Evolutionary conservation across 2,888 invertebrate species (phyloP), one percentile per base, ranked within the genome.

Genomic region (Plemyria rubiginata): DNA sequence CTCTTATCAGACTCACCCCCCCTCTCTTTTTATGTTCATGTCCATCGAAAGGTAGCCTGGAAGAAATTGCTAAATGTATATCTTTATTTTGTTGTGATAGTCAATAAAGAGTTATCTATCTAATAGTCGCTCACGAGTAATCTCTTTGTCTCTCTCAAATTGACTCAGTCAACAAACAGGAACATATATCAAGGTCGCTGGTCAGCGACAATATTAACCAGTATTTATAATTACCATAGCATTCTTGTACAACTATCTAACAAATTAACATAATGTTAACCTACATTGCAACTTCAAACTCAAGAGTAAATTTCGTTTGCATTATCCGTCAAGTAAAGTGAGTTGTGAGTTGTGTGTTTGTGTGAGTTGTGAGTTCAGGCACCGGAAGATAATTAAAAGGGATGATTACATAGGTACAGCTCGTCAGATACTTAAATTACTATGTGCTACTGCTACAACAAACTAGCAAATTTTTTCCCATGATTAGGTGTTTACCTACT

Each of bases 211-310:
- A 70, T 70, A 70, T 72, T 68, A 61, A 70, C 68, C 68, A 70
- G 29, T 68, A 71, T 72, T 72, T 67, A 72, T 70, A 67, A 68
- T 70, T 71, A 70, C 63, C 66, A 68, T 69, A 65, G 68, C 70
- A 75, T 79, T 74, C 77, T 74, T 73, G 74, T 76, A 75, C 76
- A 77, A 79, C 78, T 76, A 79, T 76, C 78, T 73, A 72, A 70
- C 51, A 58, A 76, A 79, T 79, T 77, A 73, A 49, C 73, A 79
- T 77, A 70, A 73, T 67, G 70, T 72, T 78, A 75, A 76, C 79
- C 77, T 58, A 79, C 70, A 73, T 79, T 58, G 49, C 57, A 53
- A 53, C 55, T 55, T 62, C 62, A 62, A 66, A 65, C 68, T 70
- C 69, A 74, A 74, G 15, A 75, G 28, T 53, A 59, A 38, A 38